Conservation (phyloP, 2,797 vertebrate species). For the Malacoctenus gilli region DNA sequence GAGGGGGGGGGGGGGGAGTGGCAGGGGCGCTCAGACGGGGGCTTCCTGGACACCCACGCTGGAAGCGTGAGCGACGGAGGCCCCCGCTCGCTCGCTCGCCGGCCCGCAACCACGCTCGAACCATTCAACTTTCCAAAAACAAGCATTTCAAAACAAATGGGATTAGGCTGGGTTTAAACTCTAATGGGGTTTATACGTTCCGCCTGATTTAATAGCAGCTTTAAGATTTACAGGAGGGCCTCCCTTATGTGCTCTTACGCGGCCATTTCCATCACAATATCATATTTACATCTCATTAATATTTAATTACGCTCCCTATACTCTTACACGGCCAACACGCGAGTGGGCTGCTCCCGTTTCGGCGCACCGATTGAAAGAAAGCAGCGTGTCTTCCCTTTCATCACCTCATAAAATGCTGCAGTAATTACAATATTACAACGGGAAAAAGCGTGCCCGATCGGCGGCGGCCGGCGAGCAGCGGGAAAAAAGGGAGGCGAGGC, state of each 20-base stretch:
- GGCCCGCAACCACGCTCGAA: constrained; percentile 36
- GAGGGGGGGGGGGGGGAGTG: constrained; percentile 55
- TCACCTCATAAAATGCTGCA: constrained; percentile 75
- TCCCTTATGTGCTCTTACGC: constrained; percentile 50
- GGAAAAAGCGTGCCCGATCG: constrained; percentile 54
- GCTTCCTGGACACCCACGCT: constrained; percentile 61
- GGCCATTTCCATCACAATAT: constrained; percentile 65
- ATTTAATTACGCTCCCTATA: constrained; percentile 51
- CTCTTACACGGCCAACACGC: constrained; percentile 47
- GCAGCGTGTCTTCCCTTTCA: constrained; percentile 63
- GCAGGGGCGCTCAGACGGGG: constrained; percentile 55
- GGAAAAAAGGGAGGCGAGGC: constrained; percentile 54
- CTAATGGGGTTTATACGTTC: constrained; percentile 67
- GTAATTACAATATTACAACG: constrained; percentile 76
- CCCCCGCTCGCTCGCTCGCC: constrained; percentile 35
- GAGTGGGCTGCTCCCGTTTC: constrained; percentile 44
- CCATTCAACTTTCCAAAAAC: constrained; percentile 63
- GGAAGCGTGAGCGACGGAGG: constrained; percentile 35
- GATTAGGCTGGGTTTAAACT: constrained; percentile 69
- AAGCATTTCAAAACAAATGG: constrained; percentile 72
- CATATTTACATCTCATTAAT: constrained; percentile 71
- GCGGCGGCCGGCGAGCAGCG: constrained; percentile 46
- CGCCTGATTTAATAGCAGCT: constrained; percentile 67
- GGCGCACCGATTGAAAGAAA: constrained; percentile 52
- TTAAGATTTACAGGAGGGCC: constrained; percentile 59